Base-by-base conservation (phyloP, 37 sponge, comb jelly and placozoan genomes). In the Diacarnus erythraeanus region DNA sequence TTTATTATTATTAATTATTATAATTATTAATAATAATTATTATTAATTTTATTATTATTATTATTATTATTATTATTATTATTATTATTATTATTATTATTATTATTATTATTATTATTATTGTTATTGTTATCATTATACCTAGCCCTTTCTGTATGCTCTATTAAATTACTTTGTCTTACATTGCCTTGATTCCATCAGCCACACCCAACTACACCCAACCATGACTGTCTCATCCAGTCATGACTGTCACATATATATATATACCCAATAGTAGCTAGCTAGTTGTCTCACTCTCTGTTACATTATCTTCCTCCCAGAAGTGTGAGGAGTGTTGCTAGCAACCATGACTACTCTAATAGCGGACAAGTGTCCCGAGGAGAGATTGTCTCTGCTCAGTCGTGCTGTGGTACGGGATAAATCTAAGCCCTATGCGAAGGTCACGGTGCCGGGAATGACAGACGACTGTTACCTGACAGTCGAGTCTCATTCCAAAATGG, bases 391-490 rank as follows among this genome's bases (percentile, higher is more conserved):
- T 15, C 64, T 63, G 64, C 31, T 4, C 17, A 63, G 18, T 27
- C 64, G 64, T 30, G 8, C 64, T 20, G 64, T 63, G 31, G 64
- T 63, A 4, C 26, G 20, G 8, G 51, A 47, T 15, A 47, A 47
- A 12, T 15, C 51, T 8, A 6, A 12, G 8, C 31, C 31, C 6
- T 63, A 63, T 23, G 26, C 64, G 17, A 63, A 30, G 18, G 64
- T 69, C 20, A 69, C 70, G 6, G 12, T 47, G 6, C 10, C 51
- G 6, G 51, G 51, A 47, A 47, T 6, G 51, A 6, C 12, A 12
- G 37, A 36, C 2, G 23, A 36, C 1, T 78, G 33, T 34, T 78
- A 66, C 67, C 47, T 78, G 51, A 78, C 73, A 25, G 17, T 78
- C 3, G 67, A 44, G 26, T 42, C 29, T 1, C 44, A 78, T 51